phyloP scores from a whole-genome alignment of 1,140 invertebrate genomes.

The Dendrolimus punctatus region DNA sequence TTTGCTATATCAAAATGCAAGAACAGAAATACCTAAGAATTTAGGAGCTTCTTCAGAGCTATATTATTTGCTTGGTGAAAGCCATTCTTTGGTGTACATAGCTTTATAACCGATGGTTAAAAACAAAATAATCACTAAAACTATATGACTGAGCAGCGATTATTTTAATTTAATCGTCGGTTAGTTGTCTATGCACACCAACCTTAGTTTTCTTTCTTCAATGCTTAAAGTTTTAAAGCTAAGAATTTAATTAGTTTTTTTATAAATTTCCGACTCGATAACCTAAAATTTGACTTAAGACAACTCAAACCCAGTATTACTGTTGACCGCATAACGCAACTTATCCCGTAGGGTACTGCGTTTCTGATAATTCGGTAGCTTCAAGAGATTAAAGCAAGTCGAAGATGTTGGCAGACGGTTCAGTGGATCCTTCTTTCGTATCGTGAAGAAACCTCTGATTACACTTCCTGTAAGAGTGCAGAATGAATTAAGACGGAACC shows the following conservation, averaged over 20 bases:
- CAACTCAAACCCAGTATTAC: conserved; percentile 98
- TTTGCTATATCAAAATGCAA: too few relatives aligned
- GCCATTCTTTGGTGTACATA: too few relatives aligned
- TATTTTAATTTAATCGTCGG: too few relatives aligned
- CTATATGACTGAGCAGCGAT: neutral
- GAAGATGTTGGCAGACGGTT: conserved; percentile 98
- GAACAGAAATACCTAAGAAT: too few relatives aligned
- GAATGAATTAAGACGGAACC: conserved; percentile 11
- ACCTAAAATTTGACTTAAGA: conserved; percentile 76
- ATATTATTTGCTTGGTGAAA: too few relatives aligned
- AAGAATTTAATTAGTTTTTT: too few relatives aligned
- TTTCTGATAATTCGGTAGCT: conserved; percentile 98
- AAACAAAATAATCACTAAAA: neutral
- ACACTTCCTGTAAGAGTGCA: conserved; percentile 82
- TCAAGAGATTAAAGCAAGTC: conserved; percentile 99
- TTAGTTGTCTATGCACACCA: too few relatives aligned
- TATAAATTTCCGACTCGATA: neutral
- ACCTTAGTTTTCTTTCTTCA: too few relatives aligned
- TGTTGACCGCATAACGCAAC: conserved; percentile 96
- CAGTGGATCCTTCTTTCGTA: conserved; percentile 95
- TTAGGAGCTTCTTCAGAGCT: too few relatives aligned
- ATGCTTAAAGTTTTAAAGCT: too few relatives aligned
- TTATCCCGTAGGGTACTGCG: conserved; percentile 96
- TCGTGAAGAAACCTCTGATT: conserved; percentile 97
- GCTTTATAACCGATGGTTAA: neutral